Percentiles rank a stretch among this genome's conserved stretches.
Evolutionary conservation across 2,888 invertebrate species (phyloP).

Genomic region (Epirrhoe tristata): DNA sequence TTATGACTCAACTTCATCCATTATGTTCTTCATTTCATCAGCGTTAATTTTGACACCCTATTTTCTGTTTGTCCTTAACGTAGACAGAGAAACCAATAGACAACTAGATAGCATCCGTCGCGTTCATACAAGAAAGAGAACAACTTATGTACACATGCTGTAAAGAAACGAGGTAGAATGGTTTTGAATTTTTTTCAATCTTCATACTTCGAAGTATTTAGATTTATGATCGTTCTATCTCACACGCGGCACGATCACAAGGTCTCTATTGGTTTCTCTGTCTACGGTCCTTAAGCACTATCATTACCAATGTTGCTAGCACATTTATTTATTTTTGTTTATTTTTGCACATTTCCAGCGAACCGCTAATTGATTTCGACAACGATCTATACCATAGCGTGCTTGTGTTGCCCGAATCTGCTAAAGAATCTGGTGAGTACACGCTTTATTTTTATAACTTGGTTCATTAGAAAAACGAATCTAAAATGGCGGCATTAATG

Average conservation of each 20-base stretch:
- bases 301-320: slow-evolving; percentile 21
- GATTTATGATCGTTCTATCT: too few species aligned
- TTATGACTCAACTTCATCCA: neutral
- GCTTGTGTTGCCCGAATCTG: slow-evolving; percentile 74
- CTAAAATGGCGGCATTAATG: too few species aligned
- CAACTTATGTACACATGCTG: too few species aligned
- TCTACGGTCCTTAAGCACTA: slow-evolving; percentile 6
- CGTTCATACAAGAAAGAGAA: too few species aligned
- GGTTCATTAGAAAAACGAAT: neutral
- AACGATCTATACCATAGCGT: slow-evolving; percentile 78
- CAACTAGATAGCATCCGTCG: too few species aligned
- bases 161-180: too few species aligned
- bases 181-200: too few species aligned
- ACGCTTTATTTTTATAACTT: slow-evolving; percentile 8
- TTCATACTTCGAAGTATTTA: too few species aligned
- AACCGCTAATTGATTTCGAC: slow-evolving; percentile 80
- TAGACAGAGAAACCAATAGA: too few species aligned
- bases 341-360: slow-evolving; percentile 64
- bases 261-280: too few species aligned
- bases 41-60: neutral
- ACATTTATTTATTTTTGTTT: slow-evolving; percentile 39
- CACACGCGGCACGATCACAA: too few species aligned
- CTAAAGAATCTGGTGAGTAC: slow-evolving; percentile 74
- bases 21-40: neutral
- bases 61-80: slow-evolving; percentile 11